Evolutionary conservation across 1,140 invertebrate species (phyloP), one percentile per base, ranked within the genome.

Genomic region (Archivesica marissinica): DNA sequence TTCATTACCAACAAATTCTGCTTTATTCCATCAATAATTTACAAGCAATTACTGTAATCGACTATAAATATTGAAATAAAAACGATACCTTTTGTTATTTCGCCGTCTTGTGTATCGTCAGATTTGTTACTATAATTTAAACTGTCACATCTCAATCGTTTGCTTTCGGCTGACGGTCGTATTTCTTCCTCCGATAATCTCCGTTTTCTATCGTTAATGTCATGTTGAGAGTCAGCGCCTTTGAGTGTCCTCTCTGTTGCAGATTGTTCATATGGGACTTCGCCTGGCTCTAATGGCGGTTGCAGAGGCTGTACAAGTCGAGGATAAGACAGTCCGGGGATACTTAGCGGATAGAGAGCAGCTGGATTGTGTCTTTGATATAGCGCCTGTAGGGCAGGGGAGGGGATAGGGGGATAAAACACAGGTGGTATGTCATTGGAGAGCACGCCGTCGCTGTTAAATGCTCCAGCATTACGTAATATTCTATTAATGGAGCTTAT

Each of bases 401-500:
- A 50, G 52, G 74, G 74, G 30, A 85, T 68, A 6, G 78, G 52
- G 13, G 85, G 61, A 59, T 74, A 54, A 20, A 68, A 72, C 41
- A 82, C 66, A 0, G 64, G 47, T 6, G 77, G 28, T 66, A 47
- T 74, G 23, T 77, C 61, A 41, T 50, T 85, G n/a, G 85, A 72
- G 9, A 72, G 47, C 28, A 81, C 59, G 23, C 70, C 75, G 17
- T 87, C 83, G 20, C 68, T 64, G 38, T 89, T 61, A 68, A 90
- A 87, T 13, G 86, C 82, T 2, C 86, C 88, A 33, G 92, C 91
- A 92, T 98, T 98, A 50, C 98, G 94, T 75, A 99, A 94, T 91
- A 99, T 99, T 50, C 98, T 95, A 88, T 97, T 99, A 91, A 99
- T 99, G 87, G 98, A 99, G 87, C 98, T 99, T 79, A 99, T 99